Evolutionary conservation across 2,797 vertebrate genomes (phyloP), one percentile per base, ranked within the genome.

Genomic region (Martes flavigula): DNA sequence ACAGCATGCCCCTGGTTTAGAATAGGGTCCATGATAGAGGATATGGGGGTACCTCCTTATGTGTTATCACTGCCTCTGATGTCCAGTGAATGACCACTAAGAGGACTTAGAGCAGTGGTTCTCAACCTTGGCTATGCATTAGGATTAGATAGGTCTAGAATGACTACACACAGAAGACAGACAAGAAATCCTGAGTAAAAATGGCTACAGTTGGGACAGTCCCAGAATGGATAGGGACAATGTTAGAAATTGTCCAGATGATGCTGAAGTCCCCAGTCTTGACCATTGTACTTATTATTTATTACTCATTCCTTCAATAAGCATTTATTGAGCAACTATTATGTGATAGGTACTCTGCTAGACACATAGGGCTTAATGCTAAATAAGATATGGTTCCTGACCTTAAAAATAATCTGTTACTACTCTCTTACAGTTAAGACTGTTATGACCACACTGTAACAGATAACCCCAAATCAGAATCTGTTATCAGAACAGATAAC

Each of bases 271-370:
- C 6, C 58, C 73, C 21, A 38, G 23, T 23, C 15, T 48, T 14
- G 9, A 27, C 4, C 51, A 90, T 13, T 90, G 11, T 92, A 23
- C 92, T 79, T 13, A 35, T 85, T 11, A 32, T 73, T 72, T 35
- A 89, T 73, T 82, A 81, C 23, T 91, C 17, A 35, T 92, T 68
- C 20, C n/a, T 82, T 92, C 58, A 92, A 25, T 12, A 89, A 96
- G 51, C 10, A 93, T 43, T 70, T 92, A 87, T 66, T 64, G 90
- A 89, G 38, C 38, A 95, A 43, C 27, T n/a, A 8, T 75, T 51
- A 25, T 7, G 14, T 54, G 54, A 51, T 27, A 86, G 48, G 27
- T 79, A 40, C 54, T 95, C 85, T 66, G 48, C 72, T 64, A 87
- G 62, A 30, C 46, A 30, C 12, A 72, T n/a, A 15, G 56, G 17